These are phyloP conservation scores for Oxygymnocypris stewartii DNA, from an alignment of 2,113 vertebrate species.

Conservation along the genomic window DNA sequence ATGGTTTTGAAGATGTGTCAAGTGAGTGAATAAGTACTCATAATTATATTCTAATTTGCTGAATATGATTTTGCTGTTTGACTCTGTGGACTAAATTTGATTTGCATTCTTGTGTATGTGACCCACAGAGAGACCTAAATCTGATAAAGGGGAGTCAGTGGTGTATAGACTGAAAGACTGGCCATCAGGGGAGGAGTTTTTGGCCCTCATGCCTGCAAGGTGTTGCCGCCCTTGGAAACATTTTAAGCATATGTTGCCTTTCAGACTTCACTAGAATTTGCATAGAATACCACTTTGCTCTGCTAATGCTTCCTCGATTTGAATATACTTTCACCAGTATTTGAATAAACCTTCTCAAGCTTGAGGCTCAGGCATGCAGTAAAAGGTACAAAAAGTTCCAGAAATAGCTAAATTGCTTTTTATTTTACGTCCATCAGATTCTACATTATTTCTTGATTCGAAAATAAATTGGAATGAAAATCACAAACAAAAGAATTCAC, in stretches of 20 bases:
- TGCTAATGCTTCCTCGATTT: not conserved
- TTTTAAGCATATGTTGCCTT: slow-evolving; percentile 8
- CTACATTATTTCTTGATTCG: not conserved
- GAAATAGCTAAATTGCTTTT: not conserved
- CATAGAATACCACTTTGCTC: not conserved
- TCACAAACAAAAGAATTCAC: not conserved
- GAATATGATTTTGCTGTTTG: not conserved
- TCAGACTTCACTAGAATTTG: slow-evolving; percentile 15
- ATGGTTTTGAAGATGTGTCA: slow-evolving; percentile 89
- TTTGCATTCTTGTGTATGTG: slow-evolving; percentile 10
- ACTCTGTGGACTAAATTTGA: not conserved
- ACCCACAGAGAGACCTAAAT: slow-evolving; percentile 51
- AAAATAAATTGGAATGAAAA: not conserved
- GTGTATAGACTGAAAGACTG: slow-evolving; percentile 58
- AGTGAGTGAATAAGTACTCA: slow-evolving; percentile 71
- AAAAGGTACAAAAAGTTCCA: not conserved
- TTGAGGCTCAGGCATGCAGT: not conserved
- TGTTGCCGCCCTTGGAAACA: slow-evolving; percentile 18
- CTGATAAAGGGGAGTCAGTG: slow-evolving; percentile 49
- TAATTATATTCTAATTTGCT: not conserved
- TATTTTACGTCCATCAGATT: not conserved
- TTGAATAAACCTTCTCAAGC: slow-evolving; percentile 35
- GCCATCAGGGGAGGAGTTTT: slow-evolving; percentile 58
- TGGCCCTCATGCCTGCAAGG: slow-evolving; percentile 58
- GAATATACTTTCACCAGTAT: slow-evolving; percentile 10